Base-by-base conservation (phyloP, 2,797 vertebrate species). In the Diglossa cyanea region DNA sequence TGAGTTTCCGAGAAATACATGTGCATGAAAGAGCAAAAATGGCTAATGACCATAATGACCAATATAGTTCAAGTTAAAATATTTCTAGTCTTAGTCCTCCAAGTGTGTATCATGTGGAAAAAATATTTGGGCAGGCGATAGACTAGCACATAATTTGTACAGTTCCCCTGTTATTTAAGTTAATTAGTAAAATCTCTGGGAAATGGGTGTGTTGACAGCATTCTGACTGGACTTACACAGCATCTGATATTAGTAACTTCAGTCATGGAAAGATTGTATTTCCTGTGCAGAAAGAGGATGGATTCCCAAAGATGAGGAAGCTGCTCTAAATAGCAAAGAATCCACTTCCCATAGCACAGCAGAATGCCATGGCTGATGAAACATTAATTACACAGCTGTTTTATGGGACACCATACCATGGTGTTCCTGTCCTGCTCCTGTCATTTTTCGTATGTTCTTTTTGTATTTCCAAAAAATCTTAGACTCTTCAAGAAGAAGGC, bases 291-390 rank as follows among this genome's bases (percentile, higher is more conserved):
- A 96, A 95, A 71, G 74, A 70, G 47, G 30, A 73, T 88, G 86
- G 67, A 72, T 96, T 97, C 75, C 90, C 65, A 82, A 94, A 90
- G 73, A 89, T 73, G 86, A 93, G 67, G 90, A 89, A 84, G 77
- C 44, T 95, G 66, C 70, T 93, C 25, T 76, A 53, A 68, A 33
- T 33, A 74, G 65, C 77, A 51, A 39, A 31, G 79, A 73, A 89
- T 30, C 42, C 78, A 42, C 47, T 57, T 88, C 71, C 45, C 83
- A 77, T 78, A 94, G 77, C 68, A 57, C 6, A 44, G 31, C 61
- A 62, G 78, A 95, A 91, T 75, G 37, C n/a, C 23, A 44, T 26
- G 81, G 79, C 88, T 66, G 76, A 70, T 86, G 73, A 60, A 82
- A 81, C 67, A 50, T 31, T 75, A 85, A 96, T 96, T 86, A 89